Base-by-base conservation (phyloP, 2,888 invertebrate species). In the Lithophane ornitopus region DNA sequence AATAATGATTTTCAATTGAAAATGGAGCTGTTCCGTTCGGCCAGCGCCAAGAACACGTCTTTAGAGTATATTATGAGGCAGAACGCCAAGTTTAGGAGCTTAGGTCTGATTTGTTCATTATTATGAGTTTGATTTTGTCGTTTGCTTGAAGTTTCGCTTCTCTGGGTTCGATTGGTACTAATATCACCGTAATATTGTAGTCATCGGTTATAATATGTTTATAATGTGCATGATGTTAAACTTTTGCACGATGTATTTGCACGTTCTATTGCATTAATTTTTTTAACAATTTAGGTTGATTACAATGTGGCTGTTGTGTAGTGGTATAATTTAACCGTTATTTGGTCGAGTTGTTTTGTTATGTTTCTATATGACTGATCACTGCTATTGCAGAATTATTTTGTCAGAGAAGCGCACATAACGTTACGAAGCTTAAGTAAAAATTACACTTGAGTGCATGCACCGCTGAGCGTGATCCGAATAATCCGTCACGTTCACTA, bases 71-170 rank as follows among this genome's bases (percentile, higher is more conserved):
- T 96, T 74, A 95, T 96, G 95, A 91, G 94, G 92, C 94, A 96
- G 94, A 95, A 96, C 91, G 90, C 96, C 90, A 96, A 96, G 93
- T 96, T 95, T 95, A 95, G 93, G 89, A 96, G 96, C 90, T 95
- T 96, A 96, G 96, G 96, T 96, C 95, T 96, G 96, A 92, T 92
- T 93, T 93, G 91, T 93, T 93, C 73, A 83, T 89, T 87, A 85
- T 87, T 89, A 86, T 89, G 80, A 87, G 82, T 92, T 92, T 91
- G 90, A 89, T 86, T 85, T 89, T 90, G 89, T 86, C 89, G 89
- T 91, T 89, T 88, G 91, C 91, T 92, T 91, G 89, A 87, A 74
- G 82, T 87, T 87, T 80, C 78, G 89, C 87, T 89, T 86, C 83
- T 82, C 78, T 87, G 83, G 92, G 90, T 90, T 90, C 88, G 84